Evolutionary conservation across 2,888 invertebrate genomes (phyloP).

Genomic region (Cerastis rubricosa): DNA sequence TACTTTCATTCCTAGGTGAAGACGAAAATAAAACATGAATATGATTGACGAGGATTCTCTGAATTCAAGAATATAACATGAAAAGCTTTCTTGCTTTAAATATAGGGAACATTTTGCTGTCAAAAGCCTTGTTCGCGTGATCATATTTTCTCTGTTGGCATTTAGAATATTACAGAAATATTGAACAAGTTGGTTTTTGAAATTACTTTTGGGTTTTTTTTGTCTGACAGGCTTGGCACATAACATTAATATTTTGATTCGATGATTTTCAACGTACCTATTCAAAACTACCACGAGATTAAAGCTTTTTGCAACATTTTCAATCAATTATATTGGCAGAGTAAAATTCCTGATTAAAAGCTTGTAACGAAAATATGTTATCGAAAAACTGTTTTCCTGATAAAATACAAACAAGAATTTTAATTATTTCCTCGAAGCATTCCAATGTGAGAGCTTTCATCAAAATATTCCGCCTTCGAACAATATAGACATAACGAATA

Average conservation of each 20-base stretch:
- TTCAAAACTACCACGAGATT: neutral
- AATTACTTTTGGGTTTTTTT: neutral
- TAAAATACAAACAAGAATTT: conserved; percentile 17
- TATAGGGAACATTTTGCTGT: conserved; percentile 8
- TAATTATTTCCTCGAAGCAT: conserved; percentile 22
- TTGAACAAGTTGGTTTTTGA: neutral
- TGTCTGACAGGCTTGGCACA: neutral
- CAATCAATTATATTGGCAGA: neutral
- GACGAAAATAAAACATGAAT: conserved; percentile 35
- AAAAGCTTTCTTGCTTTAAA: conserved; percentile 20
- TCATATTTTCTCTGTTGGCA: conserved; percentile 1
- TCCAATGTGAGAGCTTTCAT: conserved; percentile 12
- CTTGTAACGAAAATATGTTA: conserved; percentile 1
- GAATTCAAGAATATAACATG: conserved; percentile 30
- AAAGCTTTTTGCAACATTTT: conserved; percentile 1
- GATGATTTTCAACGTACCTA: neutral
- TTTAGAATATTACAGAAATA: conserved; percentile 5
- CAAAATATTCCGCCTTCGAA: conserved; percentile 26
- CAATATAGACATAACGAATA: conserved; percentile 11
- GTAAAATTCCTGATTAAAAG: conserved; percentile 4
- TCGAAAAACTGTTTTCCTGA: conserved; percentile 5
- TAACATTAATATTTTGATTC: neutral
- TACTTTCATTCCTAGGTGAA: conserved; percentile 23
- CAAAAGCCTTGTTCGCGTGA: conserved; percentile 7
- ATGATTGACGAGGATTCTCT: conserved; percentile 39